Evolutionary conservation across 2,888 invertebrate genomes (phyloP), one percentile per base, ranked within the genome.

Genomic region (Pammene fasciana): DNA sequence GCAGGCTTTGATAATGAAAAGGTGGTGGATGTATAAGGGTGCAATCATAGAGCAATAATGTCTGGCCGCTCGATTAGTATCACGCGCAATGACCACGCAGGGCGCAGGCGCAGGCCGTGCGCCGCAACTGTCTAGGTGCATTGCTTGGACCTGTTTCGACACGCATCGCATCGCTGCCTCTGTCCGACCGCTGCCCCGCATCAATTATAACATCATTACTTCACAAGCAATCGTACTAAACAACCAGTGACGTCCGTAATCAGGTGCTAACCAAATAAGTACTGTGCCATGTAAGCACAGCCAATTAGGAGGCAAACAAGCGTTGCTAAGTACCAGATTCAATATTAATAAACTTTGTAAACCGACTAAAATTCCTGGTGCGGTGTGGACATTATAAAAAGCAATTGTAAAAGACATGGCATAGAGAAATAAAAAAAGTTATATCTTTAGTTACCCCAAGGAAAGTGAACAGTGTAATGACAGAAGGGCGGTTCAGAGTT

Each of bases 401-500:
- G 82, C 82, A 84, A 84, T 85, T 85, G 82, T 82, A 79, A 83
- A 82, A 79, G 84, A 82, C 77, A 77, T 79, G 76, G 76, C 79
- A 76, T 82, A 80, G 75, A 78, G 81, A 83, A 83, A 85, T 81
- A 85, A 86, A 84, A 68, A 84, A 83, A 78, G 75, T 82, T 81
- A 79, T 78, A 80, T 82, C 80, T 83, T 86, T 83, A 86, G 85
- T 81, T 84, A 86, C 82, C 81, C 79, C 82, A 86, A n/a, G 84
- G 86, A 88, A 88, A 88, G 87, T 88, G 86, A 86, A 87, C 82
- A 84, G 79, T 87, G 83, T 91, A 90, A 92, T 90, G 89, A 90
- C 89, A 90, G 88, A 84, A 87, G 86, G 89, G 89, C 88, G 88
- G 86, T 83, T 84, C 87, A 73, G 78, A 80, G 87, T 90, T 90